Evolutionary conservation across 2,888 invertebrate genomes (phyloP).

Genomic region (Watsonalla cultraria): DNA sequence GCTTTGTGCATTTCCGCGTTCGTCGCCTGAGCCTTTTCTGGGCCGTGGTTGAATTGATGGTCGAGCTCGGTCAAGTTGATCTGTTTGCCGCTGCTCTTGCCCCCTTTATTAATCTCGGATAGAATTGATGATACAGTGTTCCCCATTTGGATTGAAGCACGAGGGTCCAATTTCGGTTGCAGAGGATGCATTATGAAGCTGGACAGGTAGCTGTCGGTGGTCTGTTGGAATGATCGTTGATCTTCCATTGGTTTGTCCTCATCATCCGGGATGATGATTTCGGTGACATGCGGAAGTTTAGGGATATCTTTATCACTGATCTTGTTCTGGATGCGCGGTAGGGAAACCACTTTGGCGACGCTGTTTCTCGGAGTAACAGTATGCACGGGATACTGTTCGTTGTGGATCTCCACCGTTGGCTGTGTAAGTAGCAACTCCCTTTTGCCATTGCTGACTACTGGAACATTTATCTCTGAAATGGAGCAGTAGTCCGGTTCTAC

Average conservation of each 20-base stretch:
- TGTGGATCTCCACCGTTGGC: conserved; percentile 75
- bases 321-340: conserved; percentile 66
- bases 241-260: conserved; percentile 69
- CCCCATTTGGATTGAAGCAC: conserved; percentile 80
- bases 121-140: conserved; percentile 80
- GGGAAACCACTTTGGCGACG: conserved; percentile 66
- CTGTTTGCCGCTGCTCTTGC: conserved; percentile 62
- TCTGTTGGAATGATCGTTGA: conserved; percentile 51
- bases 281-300: conserved; percentile 86
- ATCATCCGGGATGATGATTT: conserved; percentile 85
- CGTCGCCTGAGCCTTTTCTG: conserved; percentile 39
- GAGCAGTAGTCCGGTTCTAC: conserved; percentile 87
- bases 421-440: conserved; percentile 75
- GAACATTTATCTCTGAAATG: conserved; percentile 85
- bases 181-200: conserved; percentile 63
- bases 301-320: conserved; percentile 82
- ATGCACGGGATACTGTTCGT: conserved; percentile 68
- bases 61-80: conserved; percentile 69
- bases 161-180: conserved; percentile 68
- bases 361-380: conserved; percentile 60
- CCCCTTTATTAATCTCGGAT: conserved; percentile 78
- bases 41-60: conserved; percentile 60
- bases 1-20: conserved; percentile 60
- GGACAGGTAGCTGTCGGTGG: conserved; percentile 58
- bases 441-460: conserved; percentile 78